Base-by-base conservation (phyloP, 2,888 invertebrate species). In the Strigamia maritima region DNA sequence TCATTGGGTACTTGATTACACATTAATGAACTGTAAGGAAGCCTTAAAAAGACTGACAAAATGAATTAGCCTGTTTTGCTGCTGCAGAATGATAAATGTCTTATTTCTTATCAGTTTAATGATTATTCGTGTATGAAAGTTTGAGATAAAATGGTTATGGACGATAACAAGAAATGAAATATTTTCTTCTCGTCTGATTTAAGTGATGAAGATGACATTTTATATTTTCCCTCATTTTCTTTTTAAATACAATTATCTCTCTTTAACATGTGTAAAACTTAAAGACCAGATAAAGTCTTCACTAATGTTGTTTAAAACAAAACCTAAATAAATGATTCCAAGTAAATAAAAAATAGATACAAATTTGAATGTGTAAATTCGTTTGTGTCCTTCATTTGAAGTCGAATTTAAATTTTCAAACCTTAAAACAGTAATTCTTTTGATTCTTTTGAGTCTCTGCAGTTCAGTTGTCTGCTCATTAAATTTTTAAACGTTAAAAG, bases 81-180 rank as follows among this genome's bases (percentile, higher is more conserved):
- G 54, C 54, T 54, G n/a, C 54, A 54, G 54, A 19, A 54, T 54
- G 54, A 54, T 54, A 54, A 54, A 54, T 54, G 54, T 54, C 16
- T 19, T 19, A 19, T 54, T 54, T 54, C 54, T 54, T 54, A 54
- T 54, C 54, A 54, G 54, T 54, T 54, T 54, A 54, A 54, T 54
- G 54, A 54, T 54, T 54, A 54, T 54, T 54, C 54, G 54, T 54
- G 54, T 54, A 54, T 54, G 54, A 6, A 54, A 54, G 54, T 54
- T 35, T 54, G 54, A 54, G 54, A 54, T 54, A 54, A 54, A 54
- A 54, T 54, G 54, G 19, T 19, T 19, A 19, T 3, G 54, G 22
- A 54, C 19, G 54, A 54, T 54, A 54, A 54, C 19, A 54, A 54
- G 19, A 54, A 54, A 54, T 49, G 54, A 54, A 54, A 54, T 54